Evolutionary conservation across 2,888 invertebrate species (phyloP).

Genomic region (Archips xylosteana): DNA sequence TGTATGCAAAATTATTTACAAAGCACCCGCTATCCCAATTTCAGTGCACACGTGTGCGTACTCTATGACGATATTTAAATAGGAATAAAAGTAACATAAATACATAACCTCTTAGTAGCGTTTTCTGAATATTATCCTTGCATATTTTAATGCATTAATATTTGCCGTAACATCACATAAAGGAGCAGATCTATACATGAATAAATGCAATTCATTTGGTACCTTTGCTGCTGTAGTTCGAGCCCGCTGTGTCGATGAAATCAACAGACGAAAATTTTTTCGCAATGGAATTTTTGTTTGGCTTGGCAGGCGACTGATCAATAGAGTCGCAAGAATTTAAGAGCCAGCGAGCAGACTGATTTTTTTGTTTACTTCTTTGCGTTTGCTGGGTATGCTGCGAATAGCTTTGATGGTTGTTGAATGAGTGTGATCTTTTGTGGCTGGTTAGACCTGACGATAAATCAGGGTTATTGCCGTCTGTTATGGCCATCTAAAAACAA

Average conservation of each 20-base stretch:
- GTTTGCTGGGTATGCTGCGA: slow-evolving; percentile 87
- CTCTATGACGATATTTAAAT: background rate
- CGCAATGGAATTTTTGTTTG: slow-evolving; percentile 82
- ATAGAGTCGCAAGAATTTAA: slow-evolving; percentile 82
- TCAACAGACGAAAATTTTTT: slow-evolving; percentile 86
- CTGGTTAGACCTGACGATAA: slow-evolving; percentile 83
- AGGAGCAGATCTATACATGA: slow-evolving; percentile 8
- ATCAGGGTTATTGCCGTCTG: slow-evolving; percentile 83
- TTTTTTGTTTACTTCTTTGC: slow-evolving; percentile 87
- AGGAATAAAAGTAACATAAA: background rate
- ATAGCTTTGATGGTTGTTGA: slow-evolving; percentile 90
- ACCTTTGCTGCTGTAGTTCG: slow-evolving; percentile 86
- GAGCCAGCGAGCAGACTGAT: slow-evolving; percentile 83
- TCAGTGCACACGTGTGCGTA: background rate
- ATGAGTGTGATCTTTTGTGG: slow-evolving; percentile 89
- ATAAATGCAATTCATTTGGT: slow-evolving; percentile 44
- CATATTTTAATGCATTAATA: background rate
- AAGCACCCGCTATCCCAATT: background rate
- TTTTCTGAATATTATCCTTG: background rate
- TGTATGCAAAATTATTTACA: background rate
- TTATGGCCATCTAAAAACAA: slow-evolving; percentile 86
- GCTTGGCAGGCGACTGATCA: slow-evolving; percentile 75
- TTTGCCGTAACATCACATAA: background rate
- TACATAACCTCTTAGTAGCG: background rate
- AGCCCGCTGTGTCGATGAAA: slow-evolving; percentile 83